Base-by-base conservation (phyloP, 1,140 invertebrate species). In the Metaphire vulgaris region DNA sequence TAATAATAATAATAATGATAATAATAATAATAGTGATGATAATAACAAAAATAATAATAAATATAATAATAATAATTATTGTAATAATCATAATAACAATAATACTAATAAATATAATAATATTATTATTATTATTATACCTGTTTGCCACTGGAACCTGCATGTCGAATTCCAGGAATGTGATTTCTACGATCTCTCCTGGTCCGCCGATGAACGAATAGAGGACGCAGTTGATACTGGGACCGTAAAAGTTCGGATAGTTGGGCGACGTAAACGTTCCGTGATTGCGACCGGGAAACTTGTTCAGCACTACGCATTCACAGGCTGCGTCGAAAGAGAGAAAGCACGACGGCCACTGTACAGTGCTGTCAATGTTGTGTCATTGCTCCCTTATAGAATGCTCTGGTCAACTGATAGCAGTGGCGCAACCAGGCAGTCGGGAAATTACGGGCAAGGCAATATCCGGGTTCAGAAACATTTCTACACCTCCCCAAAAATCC, bases 181-280 rank as follows among this genome's bases (percentile, higher is more conserved):
- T 90, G 29, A 95, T 86, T 84, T 94, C 91, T 70, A 94, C 89
- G 78, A 94, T 92, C 86, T 93, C 90, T 81, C 92, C 90, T 0
- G 89, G 87, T 72, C 89, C 89, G 1, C 91, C 92, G 73, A 91
- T 85, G 85, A 95, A 95, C 2, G 92, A 93, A 86, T 93, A 94
- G n/a, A 94, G 89, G 33, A 94, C 89, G 83, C 93, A 95, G 85
- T 92, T 89, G 80, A 92, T 90, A 80, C 90, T 90, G 6, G 89
- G 80, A 1, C 91, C 90, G 84, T 94, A 94, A 64, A 89, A 88
- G 78, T 89, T 89, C 0, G 92, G 92, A 85, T 90, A 93, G 84
- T 93, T 91, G 0, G 92, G 93, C 76, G 92, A 93, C 81, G 89
- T 92, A 87, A 95, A 94, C 30, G 89, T 89, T 71, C 92, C 92